phyloP scores from a whole-genome alignment of 2,888 invertebrate species.

The Tinea trinotella region DNA sequence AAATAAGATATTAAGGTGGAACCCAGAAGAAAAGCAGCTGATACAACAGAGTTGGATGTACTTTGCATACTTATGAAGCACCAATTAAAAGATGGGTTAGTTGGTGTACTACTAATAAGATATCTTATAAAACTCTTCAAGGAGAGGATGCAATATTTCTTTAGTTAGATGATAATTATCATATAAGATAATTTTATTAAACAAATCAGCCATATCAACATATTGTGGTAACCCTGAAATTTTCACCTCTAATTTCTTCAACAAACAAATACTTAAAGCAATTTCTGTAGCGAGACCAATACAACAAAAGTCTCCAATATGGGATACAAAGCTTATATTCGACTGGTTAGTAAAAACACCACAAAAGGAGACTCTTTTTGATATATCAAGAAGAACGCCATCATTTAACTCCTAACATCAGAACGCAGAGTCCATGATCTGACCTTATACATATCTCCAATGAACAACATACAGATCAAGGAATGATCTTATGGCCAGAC shows the following conservation, averaged over 20 bases:
- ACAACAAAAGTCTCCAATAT: constrained; percentile 23
- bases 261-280: constrained; percentile 25
- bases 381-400: constrained; percentile 12
- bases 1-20: neutral
- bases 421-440: constrained; percentile 17
- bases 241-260: constrained; percentile 23
- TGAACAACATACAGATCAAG: no score
- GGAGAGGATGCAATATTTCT: constrained; percentile 22
- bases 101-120: constrained; percentile 22
- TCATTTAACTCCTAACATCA: constrained; percentile 4
- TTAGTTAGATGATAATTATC: constrained; percentile 21
- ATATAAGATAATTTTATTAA: constrained; percentile 23
- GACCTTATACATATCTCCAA: constrained; percentile 3
- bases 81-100: constrained; percentile 26
- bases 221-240: constrained; percentile 20
- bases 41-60: neutral
- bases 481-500: no score
- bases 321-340: constrained; percentile 22
- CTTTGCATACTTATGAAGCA: constrained; percentile 22
- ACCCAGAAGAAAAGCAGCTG: neutral
- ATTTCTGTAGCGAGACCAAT: no score
- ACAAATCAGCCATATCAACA: constrained; percentile 25
- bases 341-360: neutral
- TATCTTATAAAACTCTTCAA: no score
- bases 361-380: constrained; percentile 1